Evolutionary conservation across 2,797 vertebrate genomes (phyloP).

Genomic region (Natrix natrix): DNA sequence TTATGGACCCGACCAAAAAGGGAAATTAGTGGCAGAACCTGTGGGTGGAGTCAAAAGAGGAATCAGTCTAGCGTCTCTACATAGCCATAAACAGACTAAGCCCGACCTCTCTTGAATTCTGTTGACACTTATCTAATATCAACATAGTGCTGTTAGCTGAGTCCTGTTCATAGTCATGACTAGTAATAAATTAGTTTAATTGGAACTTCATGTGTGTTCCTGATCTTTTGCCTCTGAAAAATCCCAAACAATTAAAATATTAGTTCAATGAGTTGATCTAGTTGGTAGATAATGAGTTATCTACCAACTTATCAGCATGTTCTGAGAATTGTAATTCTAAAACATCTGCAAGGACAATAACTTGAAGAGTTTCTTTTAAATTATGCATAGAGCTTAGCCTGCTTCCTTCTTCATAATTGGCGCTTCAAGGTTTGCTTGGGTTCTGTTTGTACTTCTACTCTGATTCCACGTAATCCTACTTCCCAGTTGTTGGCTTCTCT

Average conservation of each 20-base stretch:
- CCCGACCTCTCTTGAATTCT: background rate
- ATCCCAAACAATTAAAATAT: background rate
- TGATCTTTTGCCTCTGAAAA: background rate
- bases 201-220: background rate
- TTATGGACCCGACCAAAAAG: background rate
- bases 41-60: background rate
- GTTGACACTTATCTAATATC: background rate
- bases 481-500: background rate
- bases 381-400: background rate
- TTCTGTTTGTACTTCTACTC: background rate
- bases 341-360: background rate
- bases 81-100: background rate
- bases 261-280: background rate
- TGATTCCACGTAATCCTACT: background rate
- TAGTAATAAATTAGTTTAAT: background rate
- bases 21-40: background rate
- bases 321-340: background rate
- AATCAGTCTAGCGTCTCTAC: background rate
- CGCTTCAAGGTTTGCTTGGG: background rate
- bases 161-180: background rate
- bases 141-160: background rate
- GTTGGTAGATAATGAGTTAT: background rate
- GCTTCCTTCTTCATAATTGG: background rate
- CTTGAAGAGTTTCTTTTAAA: background rate
- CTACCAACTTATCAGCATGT: background rate